Percentiles rank a stretch among this genome's conserved stretches.
Evolutionary conservation across 2,113 vertebrate genomes (phyloP).

Genomic region (Colius striatus): DNA sequence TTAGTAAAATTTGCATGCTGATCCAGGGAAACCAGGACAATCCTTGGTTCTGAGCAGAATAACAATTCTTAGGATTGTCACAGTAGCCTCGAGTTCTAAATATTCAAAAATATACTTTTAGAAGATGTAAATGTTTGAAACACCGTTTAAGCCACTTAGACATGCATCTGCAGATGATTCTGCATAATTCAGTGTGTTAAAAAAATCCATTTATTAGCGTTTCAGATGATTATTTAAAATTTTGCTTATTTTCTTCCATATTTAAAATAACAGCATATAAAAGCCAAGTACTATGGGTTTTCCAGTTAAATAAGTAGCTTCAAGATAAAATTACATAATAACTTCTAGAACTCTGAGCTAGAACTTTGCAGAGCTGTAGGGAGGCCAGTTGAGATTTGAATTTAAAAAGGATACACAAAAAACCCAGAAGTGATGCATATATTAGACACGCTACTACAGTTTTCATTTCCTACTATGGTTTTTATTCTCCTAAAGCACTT

Average conservation of each 20-base stretch:
- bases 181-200: neutral
- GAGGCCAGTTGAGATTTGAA: neutral
- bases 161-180: neutral
- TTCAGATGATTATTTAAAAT: neutral
- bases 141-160: neutral
- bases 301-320: neutral
- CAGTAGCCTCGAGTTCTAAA: neutral
- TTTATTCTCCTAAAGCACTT: neutral
- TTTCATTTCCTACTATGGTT: neutral
- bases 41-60: neutral
- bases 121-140: neutral
- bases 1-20: neutral
- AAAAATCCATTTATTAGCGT: neutral
- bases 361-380: neutral
- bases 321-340: neutral
- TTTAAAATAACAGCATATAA: neutral
- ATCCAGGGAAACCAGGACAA: neutral
- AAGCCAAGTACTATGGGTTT: neutral
- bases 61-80: neutral
- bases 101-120: neutral
- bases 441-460: neutral
- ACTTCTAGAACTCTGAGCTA: neutral
- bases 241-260: neutral
- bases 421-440: neutral
- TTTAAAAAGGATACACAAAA: neutral